Percentiles rank a stretch among this genome's conserved stretches.
Conservation (phyloP, 2,888 invertebrate genomes). For the Stictocephala bisonia region DNA sequence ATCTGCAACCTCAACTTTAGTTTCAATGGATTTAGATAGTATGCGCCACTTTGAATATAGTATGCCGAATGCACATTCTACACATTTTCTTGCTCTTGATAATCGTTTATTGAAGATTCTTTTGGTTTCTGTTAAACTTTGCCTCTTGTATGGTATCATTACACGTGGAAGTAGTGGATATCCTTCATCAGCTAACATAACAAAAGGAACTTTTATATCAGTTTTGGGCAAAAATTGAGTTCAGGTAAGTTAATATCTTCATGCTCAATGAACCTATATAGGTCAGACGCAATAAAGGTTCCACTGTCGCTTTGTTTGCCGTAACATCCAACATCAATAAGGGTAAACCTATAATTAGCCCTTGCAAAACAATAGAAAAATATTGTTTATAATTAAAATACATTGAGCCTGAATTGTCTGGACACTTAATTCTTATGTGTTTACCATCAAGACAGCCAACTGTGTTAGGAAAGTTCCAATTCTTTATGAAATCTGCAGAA, state of each 20-base stretch:
- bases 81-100: no score
- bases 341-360: conserved; percentile 44
- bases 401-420: conserved; percentile 28
- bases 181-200: conserved; percentile 32
- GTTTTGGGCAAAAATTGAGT: neutral
- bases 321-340: conserved; percentile 55
- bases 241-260: neutral
- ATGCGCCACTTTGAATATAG: conserved; percentile 27
- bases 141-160: conserved; percentile 7
- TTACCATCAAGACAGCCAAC: conserved; percentile 38
- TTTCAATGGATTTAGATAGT: conserved; percentile 11
- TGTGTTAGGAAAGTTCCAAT: conserved; percentile 39
- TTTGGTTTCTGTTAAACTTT: neutral
- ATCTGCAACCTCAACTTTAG: conserved; percentile 3
- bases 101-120: conserved; percentile 11
- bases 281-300: conserved; percentile 43
- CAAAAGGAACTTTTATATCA: conserved; percentile 5
- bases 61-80: conserved; percentile 41
- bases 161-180: conserved; percentile 28
- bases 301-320: conserved; percentile 59
- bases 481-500: conserved; percentile 17
- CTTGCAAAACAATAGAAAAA: conserved; percentile 44
- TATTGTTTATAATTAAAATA: conserved; percentile 35
- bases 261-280: conserved; percentile 6
- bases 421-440: conserved; percentile 40